Evolutionary conservation across 2,888 invertebrate species (phyloP).

Genomic region (Polydesmus complanatus): DNA sequence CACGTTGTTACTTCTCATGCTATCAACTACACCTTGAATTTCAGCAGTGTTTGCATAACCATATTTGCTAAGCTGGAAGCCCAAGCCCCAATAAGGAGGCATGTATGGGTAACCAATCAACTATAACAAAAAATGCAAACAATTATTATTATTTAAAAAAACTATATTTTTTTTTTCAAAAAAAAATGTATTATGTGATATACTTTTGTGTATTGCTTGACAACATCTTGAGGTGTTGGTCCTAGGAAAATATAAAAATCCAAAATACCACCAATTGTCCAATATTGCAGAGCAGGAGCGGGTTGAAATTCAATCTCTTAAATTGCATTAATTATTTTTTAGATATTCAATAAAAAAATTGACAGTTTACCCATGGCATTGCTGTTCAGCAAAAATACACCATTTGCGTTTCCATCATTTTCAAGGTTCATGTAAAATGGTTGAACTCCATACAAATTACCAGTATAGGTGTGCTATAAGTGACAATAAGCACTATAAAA

Average conservation of each 20-base stretch:
- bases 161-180: background rate
- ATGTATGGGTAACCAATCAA: conserved; percentile 60
- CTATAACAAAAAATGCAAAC: conserved; percentile 21
- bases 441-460: conserved; percentile 16
- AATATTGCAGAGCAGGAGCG: conserved; percentile 63
- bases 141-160: background rate
- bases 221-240: conserved; percentile 49
- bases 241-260: conserved; percentile 66
- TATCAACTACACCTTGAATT: conserved; percentile 25
- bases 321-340: background rate
- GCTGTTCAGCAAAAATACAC: conserved; percentile 16
- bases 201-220: conserved; percentile 42
- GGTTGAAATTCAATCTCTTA: conserved; percentile 69
- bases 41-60: conserved; percentile 16
- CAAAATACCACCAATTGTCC: conserved; percentile 66
- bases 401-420: conserved; percentile 13
- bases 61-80: conserved; percentile 70
- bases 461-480: background rate
- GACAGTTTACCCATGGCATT: conserved; percentile 15
- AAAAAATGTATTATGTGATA: background rate
- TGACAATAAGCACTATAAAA: background rate
- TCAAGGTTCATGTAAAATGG: conserved; percentile 18
- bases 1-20: conserved; percentile 29
- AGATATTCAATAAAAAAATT: background rate
- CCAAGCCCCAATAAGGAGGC: conserved; percentile 78